phyloP scores from a whole-genome alignment of 2,797 vertebrate genomes.

The Myotis findleyi region DNA sequence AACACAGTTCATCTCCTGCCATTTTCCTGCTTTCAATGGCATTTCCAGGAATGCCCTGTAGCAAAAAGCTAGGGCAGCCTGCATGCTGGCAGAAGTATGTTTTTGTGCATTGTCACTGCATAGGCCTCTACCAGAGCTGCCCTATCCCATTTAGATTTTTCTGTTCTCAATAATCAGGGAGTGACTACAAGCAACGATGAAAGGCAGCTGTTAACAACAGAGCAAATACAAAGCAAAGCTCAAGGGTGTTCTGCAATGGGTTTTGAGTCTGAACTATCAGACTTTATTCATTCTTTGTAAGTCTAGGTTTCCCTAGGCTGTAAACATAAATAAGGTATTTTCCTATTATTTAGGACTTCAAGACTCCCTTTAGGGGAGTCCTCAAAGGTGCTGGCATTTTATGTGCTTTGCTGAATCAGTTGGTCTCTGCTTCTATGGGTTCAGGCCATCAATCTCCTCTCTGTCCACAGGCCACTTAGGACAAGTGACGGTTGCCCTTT shows the following conservation, averaged over 20 bases:
- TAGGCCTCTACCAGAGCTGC: background rate
- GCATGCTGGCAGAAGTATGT: background rate
- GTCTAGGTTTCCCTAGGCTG: background rate
- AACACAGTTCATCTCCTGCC: conserved; percentile 1
- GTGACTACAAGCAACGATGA: background rate
- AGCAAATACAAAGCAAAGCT: background rate
- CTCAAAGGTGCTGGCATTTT: conserved; percentile 64
- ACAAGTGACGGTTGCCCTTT: conserved; percentile 20
- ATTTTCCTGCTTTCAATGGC: background rate
- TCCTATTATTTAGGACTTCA: conserved; percentile 63
- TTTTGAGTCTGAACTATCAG: background rate
- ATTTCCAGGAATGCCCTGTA: conserved; percentile 43
- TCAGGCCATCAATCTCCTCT: conserved; percentile 39
- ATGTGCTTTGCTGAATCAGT: conserved; percentile 57
- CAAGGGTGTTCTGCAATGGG: background rate
- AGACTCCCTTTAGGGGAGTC: conserved; percentile 44
- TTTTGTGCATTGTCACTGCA: background rate
- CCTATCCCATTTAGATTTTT: background rate
- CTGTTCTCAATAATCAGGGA: background rate
- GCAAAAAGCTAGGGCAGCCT: background rate
- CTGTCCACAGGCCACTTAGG: background rate
- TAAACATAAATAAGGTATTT: conserved; percentile 71
- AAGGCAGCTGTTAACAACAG: background rate
- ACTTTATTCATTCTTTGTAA: conserved; percentile 31
- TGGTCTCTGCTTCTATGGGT: conserved; percentile 10